Evolutionary conservation across 2,113 vertebrate species (phyloP).

Genomic region (Delphinus delphis): DNA sequence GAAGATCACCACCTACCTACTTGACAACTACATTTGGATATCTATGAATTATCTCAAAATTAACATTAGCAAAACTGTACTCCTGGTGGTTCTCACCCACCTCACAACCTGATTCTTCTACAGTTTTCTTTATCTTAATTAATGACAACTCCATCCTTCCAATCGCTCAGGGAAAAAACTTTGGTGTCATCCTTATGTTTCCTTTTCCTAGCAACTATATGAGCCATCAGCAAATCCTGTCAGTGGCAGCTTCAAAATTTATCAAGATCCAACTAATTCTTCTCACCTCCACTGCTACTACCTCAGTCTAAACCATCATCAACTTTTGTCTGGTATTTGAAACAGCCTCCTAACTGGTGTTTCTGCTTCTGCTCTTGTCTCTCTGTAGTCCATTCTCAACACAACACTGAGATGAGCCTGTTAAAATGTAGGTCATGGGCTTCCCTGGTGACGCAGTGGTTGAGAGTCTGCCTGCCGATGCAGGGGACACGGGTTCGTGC

Average conservation of each 20-base stretch:
- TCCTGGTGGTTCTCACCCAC: not conserved
- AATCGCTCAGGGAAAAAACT: not conserved
- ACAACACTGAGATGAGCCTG: not conserved
- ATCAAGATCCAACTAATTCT: not conserved
- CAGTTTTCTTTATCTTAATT: not conserved
- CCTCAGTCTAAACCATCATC: not conserved
- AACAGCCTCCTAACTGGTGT: not conserved
- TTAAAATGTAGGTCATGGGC: not conserved
- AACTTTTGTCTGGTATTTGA: not conserved
- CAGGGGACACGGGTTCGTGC: too few species aligned
- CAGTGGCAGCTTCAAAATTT: not conserved
- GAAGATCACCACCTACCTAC: not conserved
- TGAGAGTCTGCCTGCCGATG: too few species aligned
- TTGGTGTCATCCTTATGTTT: not conserved
- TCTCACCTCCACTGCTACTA: not conserved
- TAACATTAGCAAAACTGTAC: not conserved
- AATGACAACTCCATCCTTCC: not conserved
- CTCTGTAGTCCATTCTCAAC: not conserved
- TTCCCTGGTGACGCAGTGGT: too few species aligned
- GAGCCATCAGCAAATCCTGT: not conserved
- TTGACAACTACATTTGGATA: not conserved
- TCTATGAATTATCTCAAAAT: not conserved
- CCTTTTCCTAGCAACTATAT: not conserved
- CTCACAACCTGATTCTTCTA: not conserved
- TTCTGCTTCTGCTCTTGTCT: not conserved